phyloP scores from a whole-genome alignment of 2,797 vertebrate genomes.

The Micropoecilia bifurca region DNA sequence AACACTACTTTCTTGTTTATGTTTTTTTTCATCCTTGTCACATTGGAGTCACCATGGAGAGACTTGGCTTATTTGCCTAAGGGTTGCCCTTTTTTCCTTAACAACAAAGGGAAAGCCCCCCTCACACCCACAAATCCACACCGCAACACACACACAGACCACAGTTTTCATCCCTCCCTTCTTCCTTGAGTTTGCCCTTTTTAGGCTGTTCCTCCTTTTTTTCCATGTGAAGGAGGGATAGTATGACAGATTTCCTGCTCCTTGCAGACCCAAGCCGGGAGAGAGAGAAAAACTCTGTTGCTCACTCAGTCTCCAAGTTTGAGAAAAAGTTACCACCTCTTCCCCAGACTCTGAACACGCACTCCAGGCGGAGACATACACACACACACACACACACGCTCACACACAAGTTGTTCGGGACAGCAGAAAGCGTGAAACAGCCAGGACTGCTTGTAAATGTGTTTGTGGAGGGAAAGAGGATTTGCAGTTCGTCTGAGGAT shows the following conservation, averaged over 20 bases:
- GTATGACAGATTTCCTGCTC: conserved; percentile 79
- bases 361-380: conserved; percentile 31
- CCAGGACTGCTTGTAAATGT: conserved; percentile 49
- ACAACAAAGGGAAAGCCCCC: conserved; percentile 63
- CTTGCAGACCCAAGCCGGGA: conserved; percentile 63
- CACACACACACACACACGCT: conserved; percentile 30
- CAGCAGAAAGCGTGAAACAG: conserved; percentile 61
- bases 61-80: conserved; percentile 68
- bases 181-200: conserved; percentile 79
- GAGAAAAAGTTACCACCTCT: conserved; percentile 80
- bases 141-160: conserved; percentile 18
- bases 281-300: conserved; percentile 73
- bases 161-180: conserved; percentile 56
- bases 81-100: conserved; percentile 69
- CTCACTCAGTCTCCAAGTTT: conserved; percentile 70
- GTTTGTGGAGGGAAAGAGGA: conserved; percentile 55
- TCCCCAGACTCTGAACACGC: conserved; percentile 63
- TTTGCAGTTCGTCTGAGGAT: conserved; percentile 32
- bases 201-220: conserved; percentile 81
- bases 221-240: conserved; percentile 64
- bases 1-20: conserved; percentile 23
- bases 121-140: conserved; percentile 26
- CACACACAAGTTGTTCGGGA: conserved; percentile 51
- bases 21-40: conserved; percentile 47
- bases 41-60: conserved; percentile 68